Evolutionary conservation across 2,888 invertebrate genomes (phyloP).

Genomic region (Craniophora ligustri): DNA sequence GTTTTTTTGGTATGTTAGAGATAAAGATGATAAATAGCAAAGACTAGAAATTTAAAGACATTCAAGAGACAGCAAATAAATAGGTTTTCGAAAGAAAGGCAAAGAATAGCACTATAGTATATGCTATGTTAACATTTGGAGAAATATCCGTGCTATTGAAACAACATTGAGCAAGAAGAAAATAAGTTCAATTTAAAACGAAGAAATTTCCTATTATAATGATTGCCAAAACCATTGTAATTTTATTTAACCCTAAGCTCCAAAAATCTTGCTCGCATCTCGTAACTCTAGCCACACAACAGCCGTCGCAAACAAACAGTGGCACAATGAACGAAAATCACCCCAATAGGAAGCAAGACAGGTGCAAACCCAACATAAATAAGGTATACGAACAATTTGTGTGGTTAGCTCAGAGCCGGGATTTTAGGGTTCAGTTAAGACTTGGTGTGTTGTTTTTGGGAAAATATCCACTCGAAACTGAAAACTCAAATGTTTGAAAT

Average conservation of each 20-base stretch:
- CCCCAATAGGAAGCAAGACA: conserved; percentile 60
- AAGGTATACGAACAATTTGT: conserved; percentile 71
- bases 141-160: no score
- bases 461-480: no score
- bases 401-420: conserved; percentile 37
- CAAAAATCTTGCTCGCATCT: conserved; percentile 35
- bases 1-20: no score
- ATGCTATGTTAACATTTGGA: no score
- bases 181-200: no score
- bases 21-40: conserved; percentile 3
- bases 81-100: conserved; percentile 20
- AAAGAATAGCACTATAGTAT: conserved; percentile 40
- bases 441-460: conserved; percentile 23
- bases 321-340: conserved; percentile 59
- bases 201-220: no score
- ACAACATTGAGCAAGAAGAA: no score
- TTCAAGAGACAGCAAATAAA: conserved; percentile 29
- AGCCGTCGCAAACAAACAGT: conserved; percentile 31
- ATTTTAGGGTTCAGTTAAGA: conserved; percentile 23
- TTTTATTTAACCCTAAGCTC: conserved; percentile 18
- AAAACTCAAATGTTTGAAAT: no score
- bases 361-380: conserved; percentile 69
- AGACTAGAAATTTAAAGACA: conserved; percentile 18
- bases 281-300: conserved; percentile 24
- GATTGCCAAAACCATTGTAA: conserved; percentile 26